Evolutionary conservation across 2,888 invertebrate species (phyloP), one percentile per base, ranked within the genome.

Genomic region (Strigamia transsilvanica): DNA sequence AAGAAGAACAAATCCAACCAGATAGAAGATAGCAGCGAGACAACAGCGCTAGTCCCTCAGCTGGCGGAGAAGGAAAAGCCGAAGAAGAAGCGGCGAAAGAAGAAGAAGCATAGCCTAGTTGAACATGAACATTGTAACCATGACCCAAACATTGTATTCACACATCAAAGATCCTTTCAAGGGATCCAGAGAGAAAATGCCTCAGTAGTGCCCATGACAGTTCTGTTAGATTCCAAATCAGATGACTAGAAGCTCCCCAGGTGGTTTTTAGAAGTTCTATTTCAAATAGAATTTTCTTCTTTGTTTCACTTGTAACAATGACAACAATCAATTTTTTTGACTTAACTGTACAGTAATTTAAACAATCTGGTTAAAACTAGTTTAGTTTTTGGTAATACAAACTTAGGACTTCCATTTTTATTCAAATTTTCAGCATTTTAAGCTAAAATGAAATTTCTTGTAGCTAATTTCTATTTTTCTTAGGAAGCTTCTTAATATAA

Each of bases 381-480:
- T 51, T 51, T n/a, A 15, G n/a, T 13, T n/a, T 51, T 51, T 18
- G 51, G 15, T 51, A 13, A 18, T n/a, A 51, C 51, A 51, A 51
- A 51, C 51, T 13, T 51, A 51, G 51, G 51, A 51, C 51, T 51
- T 51, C 51, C 51, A 51, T 51, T 51, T 51, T 51, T 51, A 51
- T 51, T 15, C 51, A 9, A 51, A 15, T 51, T 18, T 51, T 51
- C 51, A 51, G 51, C 15, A 18, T 51, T 4, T 5, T 51, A 51
- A 51, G 18, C 51, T 51, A 51, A 51, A 51, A n/a, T 13, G n/a
- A 18, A n/a, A 51, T n/a, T 18, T 51, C 42, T 42, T 10, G 51
- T 51, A 51, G 51, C 15, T n/a, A 51, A 51, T 51, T 51, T 51
- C 18, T 51, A 51, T 51, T 51, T 51, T 51, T 51, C 51, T 51